These are phyloP conservation scores for Pemphredon lugubris DNA, from an alignment of 2,888 invertebrate genomes.

Conservation along the genomic window DNA sequence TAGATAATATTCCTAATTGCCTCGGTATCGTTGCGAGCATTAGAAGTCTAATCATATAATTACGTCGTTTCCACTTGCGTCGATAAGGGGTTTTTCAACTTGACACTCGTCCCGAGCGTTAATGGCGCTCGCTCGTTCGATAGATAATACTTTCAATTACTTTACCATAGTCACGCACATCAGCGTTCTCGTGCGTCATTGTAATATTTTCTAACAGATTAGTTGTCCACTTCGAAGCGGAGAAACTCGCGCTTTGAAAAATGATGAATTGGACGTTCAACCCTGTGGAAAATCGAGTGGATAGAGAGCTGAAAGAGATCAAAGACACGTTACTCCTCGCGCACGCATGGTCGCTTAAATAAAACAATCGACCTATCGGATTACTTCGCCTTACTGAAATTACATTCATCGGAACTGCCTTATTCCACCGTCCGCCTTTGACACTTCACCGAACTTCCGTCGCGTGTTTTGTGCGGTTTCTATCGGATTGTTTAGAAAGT, in stretches of 20 bases:
- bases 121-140: background rate
- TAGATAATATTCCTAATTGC: no score
- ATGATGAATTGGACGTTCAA: conserved; percentile 37
- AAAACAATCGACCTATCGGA: no score
- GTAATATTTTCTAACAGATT: conserved; percentile 41
- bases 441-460: no score
- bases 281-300: conserved; percentile 52
- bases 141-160: conserved; percentile 1
- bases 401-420: no score
- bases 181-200: conserved; percentile 30
- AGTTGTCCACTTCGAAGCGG: conserved; percentile 25
- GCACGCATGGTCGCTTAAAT: background rate
- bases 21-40: no score
- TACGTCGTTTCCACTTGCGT: no score
- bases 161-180: background rate
- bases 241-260: conserved; percentile 56
- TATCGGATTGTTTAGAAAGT: no score
- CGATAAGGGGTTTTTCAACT: no score
- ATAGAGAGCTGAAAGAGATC: conserved; percentile 48
- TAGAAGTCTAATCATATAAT: no score
- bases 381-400: no score
- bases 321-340: background rate
- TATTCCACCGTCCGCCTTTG: no score
- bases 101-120: background rate
- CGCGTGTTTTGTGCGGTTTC: no score